Conservation (phyloP, 2,888 invertebrate species). For the Phytoseiulus persimilis region DNA sequence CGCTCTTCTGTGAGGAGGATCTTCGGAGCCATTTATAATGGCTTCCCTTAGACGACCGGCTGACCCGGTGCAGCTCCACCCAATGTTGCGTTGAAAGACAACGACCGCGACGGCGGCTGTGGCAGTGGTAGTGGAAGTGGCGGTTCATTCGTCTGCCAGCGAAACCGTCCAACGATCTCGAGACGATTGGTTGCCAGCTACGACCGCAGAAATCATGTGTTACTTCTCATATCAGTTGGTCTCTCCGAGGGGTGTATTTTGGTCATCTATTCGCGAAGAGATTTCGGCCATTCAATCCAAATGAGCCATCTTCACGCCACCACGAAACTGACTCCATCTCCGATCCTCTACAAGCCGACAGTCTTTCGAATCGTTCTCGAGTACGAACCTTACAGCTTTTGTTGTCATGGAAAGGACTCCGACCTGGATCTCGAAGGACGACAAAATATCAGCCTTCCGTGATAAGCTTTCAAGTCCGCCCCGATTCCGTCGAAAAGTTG, state of each 20-base stretch:
- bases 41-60: background rate
- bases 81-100: background rate
- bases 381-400: too few relatives aligned
- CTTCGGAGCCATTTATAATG: background rate
- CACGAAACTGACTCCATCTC: background rate
- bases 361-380: too few relatives aligned
- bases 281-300: background rate
- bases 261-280: background rate
- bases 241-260: background rate
- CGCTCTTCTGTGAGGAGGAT: background rate
- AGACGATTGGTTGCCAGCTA: background rate
- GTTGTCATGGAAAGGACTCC: too few relatives aligned
- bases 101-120: slow-evolving; percentile 47
- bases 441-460: too few relatives aligned
- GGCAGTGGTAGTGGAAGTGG: background rate
- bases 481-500: background rate
- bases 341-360: background rate
- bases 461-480: too few relatives aligned
- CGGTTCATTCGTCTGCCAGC: background rate
- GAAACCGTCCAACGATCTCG: background rate
- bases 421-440: too few relatives aligned
- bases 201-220: background rate
- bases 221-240: background rate
- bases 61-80: background rate
- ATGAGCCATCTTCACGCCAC: background rate